Conservation (phyloP, 2,797 vertebrate species). For the Acrossocheilus fasciatus region DNA sequence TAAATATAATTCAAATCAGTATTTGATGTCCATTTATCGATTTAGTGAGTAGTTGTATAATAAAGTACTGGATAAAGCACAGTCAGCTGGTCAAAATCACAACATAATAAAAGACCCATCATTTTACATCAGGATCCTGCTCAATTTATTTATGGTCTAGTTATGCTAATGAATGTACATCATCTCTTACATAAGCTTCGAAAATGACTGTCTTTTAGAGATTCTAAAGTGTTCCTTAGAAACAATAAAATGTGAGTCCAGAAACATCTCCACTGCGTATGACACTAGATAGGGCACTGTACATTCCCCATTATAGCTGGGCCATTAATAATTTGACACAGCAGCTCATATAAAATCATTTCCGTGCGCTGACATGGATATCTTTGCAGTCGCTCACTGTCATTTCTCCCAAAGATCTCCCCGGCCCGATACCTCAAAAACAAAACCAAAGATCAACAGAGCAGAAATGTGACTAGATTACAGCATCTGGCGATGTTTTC, state of each 20-base stretch:
- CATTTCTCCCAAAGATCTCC: conserved; percentile 5
- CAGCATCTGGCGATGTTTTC: conserved; percentile 10
- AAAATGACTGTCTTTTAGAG: not conserved
- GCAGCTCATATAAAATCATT: not conserved
- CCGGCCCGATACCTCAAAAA: not conserved
- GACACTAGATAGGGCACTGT: not conserved
- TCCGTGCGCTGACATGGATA: not conserved
- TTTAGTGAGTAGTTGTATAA: not conserved
- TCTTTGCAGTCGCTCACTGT: not conserved
- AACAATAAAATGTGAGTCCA: not conserved
- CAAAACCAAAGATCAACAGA: not conserved
- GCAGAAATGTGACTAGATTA: conserved; percentile 1
- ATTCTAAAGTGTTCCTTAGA: not conserved
- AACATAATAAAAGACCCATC: not conserved
- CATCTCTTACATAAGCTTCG: not conserved
- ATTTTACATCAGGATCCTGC: not conserved
- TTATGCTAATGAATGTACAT: not conserved
- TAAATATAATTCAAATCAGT: not conserved
- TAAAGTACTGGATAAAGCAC: not conserved
- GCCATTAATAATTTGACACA: conserved; percentile 1
- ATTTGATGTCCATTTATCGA: not conserved
- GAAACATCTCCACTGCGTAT: not conserved
- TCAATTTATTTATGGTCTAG: not conserved
- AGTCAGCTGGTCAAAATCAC: not conserved
- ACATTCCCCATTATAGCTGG: not conserved